phyloP scores from a whole-genome alignment of 1,140 invertebrate genomes.

The Holotrichia oblita region DNA sequence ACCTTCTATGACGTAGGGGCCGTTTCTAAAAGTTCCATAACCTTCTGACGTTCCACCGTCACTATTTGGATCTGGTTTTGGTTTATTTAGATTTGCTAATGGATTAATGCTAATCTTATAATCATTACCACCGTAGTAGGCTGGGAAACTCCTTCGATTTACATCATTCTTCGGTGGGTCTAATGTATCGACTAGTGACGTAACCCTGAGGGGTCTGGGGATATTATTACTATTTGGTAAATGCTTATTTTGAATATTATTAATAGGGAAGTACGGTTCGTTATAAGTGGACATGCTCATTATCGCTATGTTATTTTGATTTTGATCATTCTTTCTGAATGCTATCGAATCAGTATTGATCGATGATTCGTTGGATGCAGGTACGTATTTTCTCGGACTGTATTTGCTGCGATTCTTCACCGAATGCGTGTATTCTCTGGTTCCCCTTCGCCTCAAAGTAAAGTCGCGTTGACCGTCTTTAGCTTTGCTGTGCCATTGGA shows the following conservation, averaged over 20 bases:
- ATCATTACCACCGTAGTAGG: not conserved
- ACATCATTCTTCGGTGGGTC: constrained; percentile 46
- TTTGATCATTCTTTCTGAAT: constrained; percentile 43
- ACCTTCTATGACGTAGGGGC: constrained; percentile 57
- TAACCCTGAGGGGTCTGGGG: constrained; percentile 44
- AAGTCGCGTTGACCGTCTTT: constrained; percentile 65
- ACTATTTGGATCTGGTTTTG: constrained; percentile 35
- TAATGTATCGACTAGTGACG: constrained; percentile 51
- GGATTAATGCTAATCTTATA: constrained; percentile 51
- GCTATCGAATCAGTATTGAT: constrained; percentile 26
- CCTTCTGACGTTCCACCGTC: constrained; percentile 53
- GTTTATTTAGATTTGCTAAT: constrained; percentile 43
- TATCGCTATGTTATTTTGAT: constrained; percentile 46
- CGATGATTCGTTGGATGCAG: not conserved
- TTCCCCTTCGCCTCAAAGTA: constrained; percentile 67
- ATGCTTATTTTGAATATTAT: constrained; percentile 22
- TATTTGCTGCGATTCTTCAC: constrained; percentile 60
- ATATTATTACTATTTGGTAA: not conserved
- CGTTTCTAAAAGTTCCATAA: constrained; percentile 58
- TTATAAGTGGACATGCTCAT: constrained; percentile 42
- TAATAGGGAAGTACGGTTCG: constrained; percentile 40
- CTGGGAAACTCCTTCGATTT: constrained; percentile 43
- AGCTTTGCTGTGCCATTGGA: constrained; percentile 62
- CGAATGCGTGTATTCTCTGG: constrained; percentile 69
- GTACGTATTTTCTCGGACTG: constrained; percentile 9